These are phyloP conservation scores for Phenganax stokvisi DNA, from an alignment of 92 coral and sea anemone genomes.

Conservation along the genomic window DNA sequence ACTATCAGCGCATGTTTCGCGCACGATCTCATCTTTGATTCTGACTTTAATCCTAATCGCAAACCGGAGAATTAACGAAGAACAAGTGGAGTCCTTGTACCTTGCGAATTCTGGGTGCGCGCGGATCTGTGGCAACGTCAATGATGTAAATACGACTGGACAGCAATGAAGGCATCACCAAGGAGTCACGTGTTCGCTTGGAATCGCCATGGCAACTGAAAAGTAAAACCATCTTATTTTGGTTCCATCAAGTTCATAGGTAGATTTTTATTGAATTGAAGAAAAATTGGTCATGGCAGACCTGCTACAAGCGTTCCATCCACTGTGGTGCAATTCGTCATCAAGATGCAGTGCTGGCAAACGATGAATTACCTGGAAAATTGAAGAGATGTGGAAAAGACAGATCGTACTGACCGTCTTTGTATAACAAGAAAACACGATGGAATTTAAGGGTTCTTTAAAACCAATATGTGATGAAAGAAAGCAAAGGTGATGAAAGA, in stretches of 20 bases:
- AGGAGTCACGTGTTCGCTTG: slow-evolving; percentile 66
- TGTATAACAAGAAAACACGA: not conserved
- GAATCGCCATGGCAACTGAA: slow-evolving; percentile 76
- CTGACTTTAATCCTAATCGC: not conserved
- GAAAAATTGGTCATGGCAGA: slow-evolving; percentile 6
- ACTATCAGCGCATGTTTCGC: not conserved
- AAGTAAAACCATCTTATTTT: not conserved
- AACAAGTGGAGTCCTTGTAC: slow-evolving; percentile 31
- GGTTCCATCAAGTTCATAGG: not conserved
- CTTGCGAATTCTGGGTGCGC: slow-evolving; percentile 84
- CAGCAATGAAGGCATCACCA: slow-evolving; percentile 73
- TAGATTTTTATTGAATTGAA: not conserved
- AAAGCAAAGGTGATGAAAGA: too few species aligned
- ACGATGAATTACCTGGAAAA: slow-evolving; percentile 82
- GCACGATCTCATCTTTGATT: not conserved
- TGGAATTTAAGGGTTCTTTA: too few species aligned
- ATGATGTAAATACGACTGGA: slow-evolving; percentile 77
- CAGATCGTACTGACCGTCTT: not conserved
- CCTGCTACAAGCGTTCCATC: slow-evolving; percentile 99
- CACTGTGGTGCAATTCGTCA: slow-evolving; percentile 91
- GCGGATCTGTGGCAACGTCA: slow-evolving; percentile 78
- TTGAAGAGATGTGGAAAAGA: not conserved
- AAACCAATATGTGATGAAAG: too few species aligned
- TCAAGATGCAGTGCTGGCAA: slow-evolving; percentile 72
- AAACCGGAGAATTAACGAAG: not conserved